Percentiles rank a stretch among this genome's conserved stretches.
These are phyloP conservation scores for Urocynchramus pylzowi DNA, from an alignment of 2,113 vertebrate genomes.

Conservation along the genomic window DNA sequence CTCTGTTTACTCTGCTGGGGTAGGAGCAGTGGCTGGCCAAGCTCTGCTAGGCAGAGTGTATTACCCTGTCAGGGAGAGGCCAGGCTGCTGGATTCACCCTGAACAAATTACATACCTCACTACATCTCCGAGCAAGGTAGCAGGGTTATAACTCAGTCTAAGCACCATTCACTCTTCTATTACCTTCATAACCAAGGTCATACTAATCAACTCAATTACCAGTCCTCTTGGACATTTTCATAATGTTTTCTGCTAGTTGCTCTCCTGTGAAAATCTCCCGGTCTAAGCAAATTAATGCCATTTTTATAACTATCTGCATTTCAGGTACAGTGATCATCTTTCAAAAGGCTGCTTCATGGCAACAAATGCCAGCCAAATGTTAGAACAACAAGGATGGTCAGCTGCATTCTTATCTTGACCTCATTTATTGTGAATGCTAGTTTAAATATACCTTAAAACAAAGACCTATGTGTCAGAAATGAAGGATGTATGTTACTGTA, in stretches of 20 bases:
- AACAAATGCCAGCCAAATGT: neutral
- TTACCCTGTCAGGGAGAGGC: constrained; percentile 77
- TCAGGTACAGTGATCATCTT: constrained; percentile 84
- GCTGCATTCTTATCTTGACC: neutral
- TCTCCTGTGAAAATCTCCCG: constrained; percentile 98
- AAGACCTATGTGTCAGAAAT: neutral
- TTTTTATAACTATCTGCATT: constrained; percentile 89
- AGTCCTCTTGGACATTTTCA: constrained; percentile 93
- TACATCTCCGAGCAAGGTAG: constrained; percentile 54
- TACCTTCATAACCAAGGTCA: constrained; percentile 96
- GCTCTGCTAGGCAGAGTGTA: constrained; percentile 76
- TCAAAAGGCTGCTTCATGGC: constrained; percentile 1
- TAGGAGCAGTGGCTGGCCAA: constrained; percentile 58
- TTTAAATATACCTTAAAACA: neutral
- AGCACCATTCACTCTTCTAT: constrained; percentile 84
- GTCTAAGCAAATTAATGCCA: constrained; percentile 99
- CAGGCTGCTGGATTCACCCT: constrained; percentile 72
- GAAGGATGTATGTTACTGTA: neutral
- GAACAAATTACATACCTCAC: constrained; percentile 80
- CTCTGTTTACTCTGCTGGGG: constrained; percentile 59
- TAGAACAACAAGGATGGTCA: neutral
- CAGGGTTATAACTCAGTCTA: constrained; percentile 83
- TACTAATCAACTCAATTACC: constrained; percentile 99
- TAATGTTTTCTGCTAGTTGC: constrained; percentile 99
- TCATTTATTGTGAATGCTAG: neutral